phyloP scores from a whole-genome alignment of 2,888 invertebrate genomes.

The Synergus itoensis region DNA sequence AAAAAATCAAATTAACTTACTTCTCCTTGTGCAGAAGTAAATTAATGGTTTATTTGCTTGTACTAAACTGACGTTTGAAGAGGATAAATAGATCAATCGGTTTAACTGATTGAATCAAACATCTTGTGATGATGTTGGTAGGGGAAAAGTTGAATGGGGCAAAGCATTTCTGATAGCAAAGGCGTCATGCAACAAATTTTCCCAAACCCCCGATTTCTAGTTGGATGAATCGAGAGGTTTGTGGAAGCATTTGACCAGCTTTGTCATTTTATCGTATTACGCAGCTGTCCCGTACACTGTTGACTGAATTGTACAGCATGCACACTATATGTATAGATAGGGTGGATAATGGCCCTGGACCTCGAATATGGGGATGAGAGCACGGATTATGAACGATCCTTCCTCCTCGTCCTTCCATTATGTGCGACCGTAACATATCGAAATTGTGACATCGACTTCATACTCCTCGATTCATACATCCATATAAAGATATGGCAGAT shows the following conservation, averaged over 20 bases:
- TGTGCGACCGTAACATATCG: constrained; percentile 17
- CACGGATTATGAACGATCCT: constrained; percentile 30
- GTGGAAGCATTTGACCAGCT: constrained; percentile 36
- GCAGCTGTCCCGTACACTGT: constrained; percentile 33
- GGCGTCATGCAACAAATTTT: background rate
- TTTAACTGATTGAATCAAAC: background rate
- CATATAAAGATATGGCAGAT: constrained; percentile 23
- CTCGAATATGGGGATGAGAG: constrained; percentile 20
- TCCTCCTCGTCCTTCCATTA: constrained; percentile 30
- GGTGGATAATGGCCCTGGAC: constrained; percentile 40
- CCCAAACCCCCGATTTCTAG: constrained; percentile 18
- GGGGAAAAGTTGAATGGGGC: background rate
- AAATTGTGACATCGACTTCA: constrained; percentile 22
- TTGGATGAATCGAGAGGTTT: constrained; percentile 17
- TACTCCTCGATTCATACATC: background rate
- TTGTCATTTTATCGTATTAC: constrained; percentile 40
- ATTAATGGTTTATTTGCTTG: background rate
- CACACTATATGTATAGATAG: constrained; percentile 27
- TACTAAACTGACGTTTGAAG: background rate
- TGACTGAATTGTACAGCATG: constrained; percentile 35
- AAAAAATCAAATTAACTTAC: no score
- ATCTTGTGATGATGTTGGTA: background rate
- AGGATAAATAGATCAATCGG: background rate
- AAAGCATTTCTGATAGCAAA: background rate
- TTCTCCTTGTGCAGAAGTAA: no score